phyloP scores from a whole-genome alignment of 2,888 invertebrate genomes.

The Pristionchus entomophagus region DNA sequence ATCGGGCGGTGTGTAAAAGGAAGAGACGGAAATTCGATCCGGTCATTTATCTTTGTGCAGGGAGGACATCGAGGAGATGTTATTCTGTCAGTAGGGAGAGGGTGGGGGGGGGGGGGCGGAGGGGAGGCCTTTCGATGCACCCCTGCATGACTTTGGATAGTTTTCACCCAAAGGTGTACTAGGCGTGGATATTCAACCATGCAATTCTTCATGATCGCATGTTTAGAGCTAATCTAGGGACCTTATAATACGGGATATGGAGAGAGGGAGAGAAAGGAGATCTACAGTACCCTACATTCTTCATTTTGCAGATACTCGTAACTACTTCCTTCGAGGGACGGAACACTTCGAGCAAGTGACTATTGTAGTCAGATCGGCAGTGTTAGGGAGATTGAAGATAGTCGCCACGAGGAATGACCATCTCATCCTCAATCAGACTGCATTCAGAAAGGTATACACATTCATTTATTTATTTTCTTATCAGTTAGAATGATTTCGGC shows the following conservation, averaged over 20 bases:
- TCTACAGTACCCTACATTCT: not conserved
- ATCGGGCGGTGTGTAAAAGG: not conserved
- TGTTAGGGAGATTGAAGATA: constrained; percentile 69
- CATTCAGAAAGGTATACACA: constrained; percentile 65
- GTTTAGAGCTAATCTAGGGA: not conserved
- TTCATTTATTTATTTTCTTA: not conserved
- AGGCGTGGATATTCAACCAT: not conserved
- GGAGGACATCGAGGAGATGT: constrained; percentile 33
- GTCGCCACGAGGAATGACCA: constrained; percentile 70
- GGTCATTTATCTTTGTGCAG: constrained; percentile 39
- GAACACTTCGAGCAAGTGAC: constrained; percentile 72
- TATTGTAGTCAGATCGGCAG: constrained; percentile 66
- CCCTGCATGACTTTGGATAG: not conserved
- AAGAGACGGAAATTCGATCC: constrained; percentile 5
- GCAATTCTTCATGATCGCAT: constrained; percentile 26
- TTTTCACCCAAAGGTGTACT: not conserved
- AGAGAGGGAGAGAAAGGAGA: not conserved
- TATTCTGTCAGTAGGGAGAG: not conserved
- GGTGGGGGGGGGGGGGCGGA: not conserved
- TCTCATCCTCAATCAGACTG: constrained; percentile 69
- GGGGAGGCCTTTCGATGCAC: not conserved
- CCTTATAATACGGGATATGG: not conserved
- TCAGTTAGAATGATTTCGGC: no score
- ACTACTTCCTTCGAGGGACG: constrained; percentile 75
- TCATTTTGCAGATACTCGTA: constrained; percentile 75